Evolutionary conservation across 1,140 invertebrate species (phyloP).

Genomic region (Drosophila simulans): DNA sequence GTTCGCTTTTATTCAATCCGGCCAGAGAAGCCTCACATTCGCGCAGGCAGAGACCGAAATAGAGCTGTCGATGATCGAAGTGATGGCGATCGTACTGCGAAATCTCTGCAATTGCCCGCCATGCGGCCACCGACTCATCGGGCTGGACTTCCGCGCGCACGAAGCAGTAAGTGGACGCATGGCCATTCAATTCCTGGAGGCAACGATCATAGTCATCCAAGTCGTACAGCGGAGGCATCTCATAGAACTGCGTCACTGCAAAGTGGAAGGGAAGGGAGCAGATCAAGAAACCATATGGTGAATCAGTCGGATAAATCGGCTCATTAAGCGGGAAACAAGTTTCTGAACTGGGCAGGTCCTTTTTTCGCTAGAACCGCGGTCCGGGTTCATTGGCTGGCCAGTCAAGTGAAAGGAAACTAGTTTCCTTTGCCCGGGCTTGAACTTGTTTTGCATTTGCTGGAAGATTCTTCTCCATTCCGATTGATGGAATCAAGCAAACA

Average conservation of each 20-base stretch:
- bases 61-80: constrained; percentile 86
- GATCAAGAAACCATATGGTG: constrained; percentile 14
- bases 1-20: constrained; percentile 30
- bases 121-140: constrained; percentile 71
- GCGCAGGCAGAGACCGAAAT: constrained; percentile 85
- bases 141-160: constrained; percentile 84
- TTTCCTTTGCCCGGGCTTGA: constrained; percentile 36
- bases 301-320: constrained; percentile 40
- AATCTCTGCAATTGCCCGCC: constrained; percentile 85
- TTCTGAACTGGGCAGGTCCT: constrained; percentile 27
- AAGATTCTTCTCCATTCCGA: constrained; percentile 19
- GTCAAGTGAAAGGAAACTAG: constrained; percentile 66
- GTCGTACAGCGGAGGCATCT: constrained; percentile 85
- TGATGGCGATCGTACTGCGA: constrained; percentile 85
- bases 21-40: constrained; percentile 63
- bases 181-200: constrained; percentile 68
- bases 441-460: constrained; percentile 45
- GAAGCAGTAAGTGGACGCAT: constrained; percentile 85
- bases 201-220: constrained; percentile 86
- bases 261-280: not conserved
- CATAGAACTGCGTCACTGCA: constrained; percentile 85
- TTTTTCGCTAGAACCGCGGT: constrained; percentile 39
- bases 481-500: constrained; percentile 7
- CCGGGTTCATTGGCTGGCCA: constrained; percentile 40
- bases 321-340: constrained; percentile 52